Conservation (phyloP, 2,888 invertebrate genomes). For the Conus canariensis region DNA sequence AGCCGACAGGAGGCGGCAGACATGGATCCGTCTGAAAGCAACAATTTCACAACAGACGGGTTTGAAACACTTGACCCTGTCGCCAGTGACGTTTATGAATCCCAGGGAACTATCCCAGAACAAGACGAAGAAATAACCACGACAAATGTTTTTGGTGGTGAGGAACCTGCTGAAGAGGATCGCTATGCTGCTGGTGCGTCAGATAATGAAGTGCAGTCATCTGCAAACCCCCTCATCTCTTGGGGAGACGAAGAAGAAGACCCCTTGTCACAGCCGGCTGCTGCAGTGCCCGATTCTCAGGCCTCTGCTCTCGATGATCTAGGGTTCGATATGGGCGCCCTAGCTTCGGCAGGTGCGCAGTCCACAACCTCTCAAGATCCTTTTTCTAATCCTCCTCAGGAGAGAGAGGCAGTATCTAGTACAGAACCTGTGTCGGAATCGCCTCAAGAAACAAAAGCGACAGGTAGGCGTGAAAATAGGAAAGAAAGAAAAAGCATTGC, state of each 20-base stretch:
- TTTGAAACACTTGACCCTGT: constrained; percentile 52
- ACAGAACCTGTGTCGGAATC: constrained; percentile 40
- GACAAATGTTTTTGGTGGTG: constrained; percentile 62
- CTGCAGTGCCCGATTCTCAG: constrained; percentile 51
- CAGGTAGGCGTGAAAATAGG: constrained; percentile 38
- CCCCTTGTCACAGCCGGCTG: constrained; percentile 47
- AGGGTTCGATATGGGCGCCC: constrained; percentile 42
- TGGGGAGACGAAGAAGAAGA: constrained; percentile 51
- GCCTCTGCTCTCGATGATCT: constrained; percentile 48
- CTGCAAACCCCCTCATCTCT: constrained; percentile 54
- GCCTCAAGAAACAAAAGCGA: constrained; percentile 45
- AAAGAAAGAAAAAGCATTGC: background rate
- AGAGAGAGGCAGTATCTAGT: constrained; percentile 37
- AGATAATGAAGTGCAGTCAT: constrained; percentile 52
- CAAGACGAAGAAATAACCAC: constrained; percentile 69
- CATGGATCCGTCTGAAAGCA: constrained; percentile 53
- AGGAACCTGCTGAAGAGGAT: constrained; percentile 68
- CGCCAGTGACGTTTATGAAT: background rate
- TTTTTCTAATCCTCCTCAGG: constrained; percentile 40
- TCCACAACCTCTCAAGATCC: constrained; percentile 48
- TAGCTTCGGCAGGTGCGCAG: constrained; percentile 48
- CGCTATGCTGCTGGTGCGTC: constrained; percentile 61
- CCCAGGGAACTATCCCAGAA: constrained; percentile 39
- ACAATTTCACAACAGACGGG: constrained; percentile 52
- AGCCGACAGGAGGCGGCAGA: constrained; percentile 28